phyloP scores from a whole-genome alignment of 2,797 vertebrate genomes.

The Clarias fuscus region DNA sequence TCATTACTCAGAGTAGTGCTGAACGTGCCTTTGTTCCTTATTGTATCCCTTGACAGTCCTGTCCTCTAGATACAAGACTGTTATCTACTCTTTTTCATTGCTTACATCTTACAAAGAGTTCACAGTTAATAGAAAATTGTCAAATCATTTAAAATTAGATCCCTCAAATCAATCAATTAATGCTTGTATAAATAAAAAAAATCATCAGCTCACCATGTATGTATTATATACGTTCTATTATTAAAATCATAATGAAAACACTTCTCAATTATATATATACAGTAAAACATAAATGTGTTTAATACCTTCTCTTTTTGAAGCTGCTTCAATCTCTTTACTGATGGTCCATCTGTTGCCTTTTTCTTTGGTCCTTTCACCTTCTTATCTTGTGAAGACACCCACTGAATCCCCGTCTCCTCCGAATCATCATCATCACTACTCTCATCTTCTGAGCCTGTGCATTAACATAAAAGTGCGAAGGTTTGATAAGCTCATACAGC shows the following conservation, averaged over 20 bases:
- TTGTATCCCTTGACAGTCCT: slow-evolving; percentile 40
- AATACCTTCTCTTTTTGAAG: slow-evolving; percentile 88
- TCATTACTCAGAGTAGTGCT: background rate
- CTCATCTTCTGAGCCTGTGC: slow-evolving; percentile 29
- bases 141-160: background rate
- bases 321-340: slow-evolving; percentile 81
- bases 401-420: slow-evolving; percentile 74
- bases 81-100: background rate
- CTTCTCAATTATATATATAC: background rate
- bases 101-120: background rate
- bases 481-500: background rate
- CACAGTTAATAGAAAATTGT: background rate
- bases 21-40: slow-evolving; percentile 34
- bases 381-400: slow-evolving; percentile 82
- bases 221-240: too few species aligned
- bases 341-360: slow-evolving; percentile 72
- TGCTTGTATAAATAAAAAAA: background rate
- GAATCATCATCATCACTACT: slow-evolving; percentile 15
- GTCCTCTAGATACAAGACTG: background rate
- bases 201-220: too few species aligned
- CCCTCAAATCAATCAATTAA: background rate
- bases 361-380: slow-evolving; percentile 67
- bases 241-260: background rate
- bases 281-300: background rate
- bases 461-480: background rate